Conservation (phyloP, 1,140 invertebrate species). For the Heliconius eleuchia region DNA sequence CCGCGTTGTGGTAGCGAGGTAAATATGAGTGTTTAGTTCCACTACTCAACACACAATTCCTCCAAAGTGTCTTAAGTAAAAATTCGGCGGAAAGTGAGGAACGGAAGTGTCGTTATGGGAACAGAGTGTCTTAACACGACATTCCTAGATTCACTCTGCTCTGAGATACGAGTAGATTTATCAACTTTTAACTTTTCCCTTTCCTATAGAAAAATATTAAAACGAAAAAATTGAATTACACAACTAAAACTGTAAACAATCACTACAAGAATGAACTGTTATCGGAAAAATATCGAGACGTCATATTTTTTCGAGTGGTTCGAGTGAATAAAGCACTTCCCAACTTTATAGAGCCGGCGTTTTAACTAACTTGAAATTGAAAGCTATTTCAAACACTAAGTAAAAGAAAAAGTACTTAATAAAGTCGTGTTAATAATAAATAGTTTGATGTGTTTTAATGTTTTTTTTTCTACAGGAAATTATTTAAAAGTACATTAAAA, state of each 20-base stretch:
- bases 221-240: background rate
- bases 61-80: too few species aligned
- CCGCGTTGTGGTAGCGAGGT: too few species aligned
- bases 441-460: background rate
- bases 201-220: too few species aligned
- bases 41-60: too few species aligned
- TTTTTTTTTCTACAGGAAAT: background rate
- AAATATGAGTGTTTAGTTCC: too few species aligned
- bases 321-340: slow-evolving; percentile 28
- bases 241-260: slow-evolving; percentile 5
- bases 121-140: background rate
- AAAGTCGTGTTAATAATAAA: background rate
- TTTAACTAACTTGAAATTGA: slow-evolving; percentile 11
- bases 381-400: background rate
- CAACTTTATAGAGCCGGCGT: slow-evolving; percentile 39
- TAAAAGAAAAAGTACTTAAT: slow-evolving; percentile 1
- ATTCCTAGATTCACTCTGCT: background rate
- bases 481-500: too few species aligned
- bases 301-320: slow-evolving; percentile 15
- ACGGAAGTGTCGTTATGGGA: too few species aligned
- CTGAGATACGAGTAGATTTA: too few species aligned
- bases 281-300: slow-evolving; percentile 21
- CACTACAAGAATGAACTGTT: slow-evolving; percentile 10
- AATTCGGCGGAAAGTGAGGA: too few species aligned
- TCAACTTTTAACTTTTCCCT: too few species aligned